Evolutionary conservation across 2,888 invertebrate species (phyloP), one percentile per base, ranked within the genome.

Genomic region (Pinctada fucata): DNA sequence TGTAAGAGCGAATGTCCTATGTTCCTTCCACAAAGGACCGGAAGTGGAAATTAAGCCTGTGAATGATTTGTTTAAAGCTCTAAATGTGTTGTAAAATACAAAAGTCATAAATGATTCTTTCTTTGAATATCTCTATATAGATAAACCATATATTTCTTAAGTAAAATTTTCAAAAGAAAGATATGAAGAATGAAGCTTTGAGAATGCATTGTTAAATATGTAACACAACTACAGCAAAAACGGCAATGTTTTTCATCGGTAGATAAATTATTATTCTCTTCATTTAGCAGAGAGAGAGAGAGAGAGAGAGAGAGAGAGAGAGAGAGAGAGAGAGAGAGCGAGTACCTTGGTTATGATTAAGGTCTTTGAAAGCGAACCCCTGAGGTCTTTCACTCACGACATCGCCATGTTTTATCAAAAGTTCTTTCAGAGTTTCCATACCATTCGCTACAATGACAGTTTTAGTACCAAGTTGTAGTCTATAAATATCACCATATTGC

Each of bases 1-100:
- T 2, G 63, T 67, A 4, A 82, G 49, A 16, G 72, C 47, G 58
- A 82, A 78, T 65, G 78, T 5, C 31, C 31, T 31, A 31, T 31
- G 31, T 31, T 31, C 31, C 31, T 31, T 31, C 31, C 31, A 31
- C 31, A 65, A 5, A 13, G 47, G 51, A 3, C 79, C 79, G 2
- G 71, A 71, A 52, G 10, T 51, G 5, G 51, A 50, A 16, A 71
- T 63, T 8, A 71, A 31, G 13, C 71, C 71, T 71, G 8, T 3
- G 52, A 71, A 16, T 31, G 31, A 31, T 31, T 31, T 31, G 31
- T 31, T 31, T 31, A 31, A 31, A 31, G 31, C 31, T 31, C 31
- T 31, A 1, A 31, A 1, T 31, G 31, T 31, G 31, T 31, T 31
- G 31, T 31, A 31, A 31, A 31, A 31, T 31, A 31, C 31, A 31